phyloP scores from a whole-genome alignment of 2,888 invertebrate species.

The Drosophila paranaensis region DNA sequence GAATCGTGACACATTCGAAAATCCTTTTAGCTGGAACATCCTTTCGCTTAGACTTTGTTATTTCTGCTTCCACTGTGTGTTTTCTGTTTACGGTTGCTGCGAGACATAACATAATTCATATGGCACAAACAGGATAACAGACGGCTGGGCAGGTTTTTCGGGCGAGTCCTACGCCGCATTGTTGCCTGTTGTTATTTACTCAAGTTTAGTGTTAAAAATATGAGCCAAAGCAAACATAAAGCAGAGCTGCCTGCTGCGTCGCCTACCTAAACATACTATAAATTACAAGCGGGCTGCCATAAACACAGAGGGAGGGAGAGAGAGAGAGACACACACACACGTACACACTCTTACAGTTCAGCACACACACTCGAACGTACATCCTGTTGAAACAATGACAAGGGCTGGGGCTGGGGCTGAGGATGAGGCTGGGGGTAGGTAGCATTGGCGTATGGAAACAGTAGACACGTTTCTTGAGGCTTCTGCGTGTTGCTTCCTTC shows the following conservation, averaged over 20 bases:
- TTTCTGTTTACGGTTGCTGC: slow-evolving; percentile 6
- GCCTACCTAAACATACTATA: slow-evolving; percentile 55
- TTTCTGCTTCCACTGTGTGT: slow-evolving; percentile 34
- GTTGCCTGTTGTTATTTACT: slow-evolving; percentile 53
- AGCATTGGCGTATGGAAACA: slow-evolving; percentile 33
- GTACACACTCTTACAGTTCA: slow-evolving; percentile 9
- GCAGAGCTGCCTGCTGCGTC: slow-evolving; percentile 46
- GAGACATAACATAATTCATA: slow-evolving; percentile 53
- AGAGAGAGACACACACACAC: slow-evolving; percentile 12
- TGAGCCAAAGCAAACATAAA: slow-evolving; percentile 63
- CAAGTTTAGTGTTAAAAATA: slow-evolving; percentile 65
- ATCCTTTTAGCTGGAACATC: slow-evolving; percentile 46
- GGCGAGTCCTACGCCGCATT: slow-evolving; percentile 25
- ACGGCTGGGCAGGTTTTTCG: slow-evolving; percentile 12
- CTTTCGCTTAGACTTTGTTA: slow-evolving; percentile 43
- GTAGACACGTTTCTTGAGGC: slow-evolving; percentile 64
- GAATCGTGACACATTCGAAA: slow-evolving; percentile 54
- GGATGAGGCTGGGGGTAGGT: not conserved
- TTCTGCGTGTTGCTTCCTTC: slow-evolving; percentile 67
- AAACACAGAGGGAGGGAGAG: slow-evolving; percentile 38
- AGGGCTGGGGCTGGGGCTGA: too few relatives aligned
- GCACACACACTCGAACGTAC: slow-evolving; percentile 46
- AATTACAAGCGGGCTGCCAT: slow-evolving; percentile 60
- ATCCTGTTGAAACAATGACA: slow-evolving; percentile 65
- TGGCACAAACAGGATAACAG: slow-evolving; percentile 39